Evolutionary conservation across 2,888 invertebrate genomes (phyloP).

Genomic region (Eumacrocentrus americanus): DNA sequence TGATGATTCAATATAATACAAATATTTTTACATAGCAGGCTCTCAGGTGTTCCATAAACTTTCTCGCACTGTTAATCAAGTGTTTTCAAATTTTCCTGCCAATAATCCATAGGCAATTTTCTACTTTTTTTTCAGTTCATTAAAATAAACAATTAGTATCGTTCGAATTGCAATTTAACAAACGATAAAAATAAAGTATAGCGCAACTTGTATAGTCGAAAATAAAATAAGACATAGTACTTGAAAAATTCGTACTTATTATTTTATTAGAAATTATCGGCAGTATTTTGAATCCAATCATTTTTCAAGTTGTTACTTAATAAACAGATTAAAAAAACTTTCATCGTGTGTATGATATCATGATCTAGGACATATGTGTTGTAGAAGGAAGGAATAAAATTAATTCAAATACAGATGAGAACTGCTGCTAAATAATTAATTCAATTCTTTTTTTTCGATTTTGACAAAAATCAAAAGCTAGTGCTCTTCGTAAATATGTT

Average conservation of each 20-base stretch:
- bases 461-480: too few relatives aligned
- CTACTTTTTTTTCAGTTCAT: conserved; percentile 83
- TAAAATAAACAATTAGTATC: conserved; percentile 84
- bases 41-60: conserved; percentile 80
- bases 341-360: too few relatives aligned
- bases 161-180: conserved; percentile 71
- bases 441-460: too few relatives aligned
- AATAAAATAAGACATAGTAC: conserved; percentile 33
- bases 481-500: too few relatives aligned
- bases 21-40: conserved; percentile 70
- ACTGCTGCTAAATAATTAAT: too few relatives aligned
- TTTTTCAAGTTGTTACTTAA: too few relatives aligned
- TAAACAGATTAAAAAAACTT: too few relatives aligned
- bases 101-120: conserved; percentile 79
- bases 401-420: too few relatives aligned
- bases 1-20: background rate
- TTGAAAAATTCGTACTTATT: conserved; percentile 46
- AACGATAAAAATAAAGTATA: conserved; percentile 62
- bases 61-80: conserved; percentile 88
- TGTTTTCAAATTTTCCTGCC: conserved; percentile 82
- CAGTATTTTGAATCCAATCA: too few relatives aligned
- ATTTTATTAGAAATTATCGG: too few relatives aligned
- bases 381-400: too few relatives aligned
- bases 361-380: too few relatives aligned
- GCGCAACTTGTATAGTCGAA: background rate